A percentile compares a stretch with the other conserved stretches of the same genome.
Conservation (phyloP, 2,113 vertebrate species). For the Rhegmatorhina hoffmannsi region DNA sequence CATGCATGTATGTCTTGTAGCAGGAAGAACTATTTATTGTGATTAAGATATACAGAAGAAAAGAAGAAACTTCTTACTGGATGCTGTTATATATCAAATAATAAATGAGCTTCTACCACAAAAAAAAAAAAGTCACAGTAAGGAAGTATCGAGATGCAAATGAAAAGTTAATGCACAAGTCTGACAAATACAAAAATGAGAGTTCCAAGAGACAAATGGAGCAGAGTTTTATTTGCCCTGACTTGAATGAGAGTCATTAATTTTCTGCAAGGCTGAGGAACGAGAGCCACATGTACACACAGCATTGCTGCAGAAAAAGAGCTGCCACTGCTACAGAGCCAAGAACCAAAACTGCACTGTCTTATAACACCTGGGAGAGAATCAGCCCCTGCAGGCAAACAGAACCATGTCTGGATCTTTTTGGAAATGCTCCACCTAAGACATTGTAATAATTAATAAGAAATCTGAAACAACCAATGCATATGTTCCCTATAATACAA, state of each 20-base stretch:
- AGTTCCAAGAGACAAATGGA: neutral
- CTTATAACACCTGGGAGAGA: neutral
- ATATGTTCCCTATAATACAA: neutral
- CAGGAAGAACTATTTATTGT: neutral
- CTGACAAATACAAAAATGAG: neutral
- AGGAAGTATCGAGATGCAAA: neutral
- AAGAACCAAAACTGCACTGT: neutral
- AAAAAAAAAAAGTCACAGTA: neutral
- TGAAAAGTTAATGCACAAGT: neutral
- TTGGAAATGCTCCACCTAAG: neutral
- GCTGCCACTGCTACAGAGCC: rapidly evolving
- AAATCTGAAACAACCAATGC: neutral
- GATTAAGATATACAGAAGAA: neutral
- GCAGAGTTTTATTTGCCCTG: neutral
- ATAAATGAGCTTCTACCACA: neutral
- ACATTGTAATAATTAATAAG: neutral
- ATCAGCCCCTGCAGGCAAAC: neutral
- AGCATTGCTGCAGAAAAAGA: neutral
- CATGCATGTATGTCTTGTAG: neutral
- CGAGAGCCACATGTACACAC: neutral
- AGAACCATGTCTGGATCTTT: neutral
- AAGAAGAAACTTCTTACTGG: neutral
- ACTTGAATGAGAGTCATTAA: neutral
- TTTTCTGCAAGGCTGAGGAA: neutral
- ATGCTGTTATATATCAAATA: neutral